Base-by-base conservation (phyloP, 53 echinoderm and acorn worm species). In the Glandiceps talaboti region DNA sequence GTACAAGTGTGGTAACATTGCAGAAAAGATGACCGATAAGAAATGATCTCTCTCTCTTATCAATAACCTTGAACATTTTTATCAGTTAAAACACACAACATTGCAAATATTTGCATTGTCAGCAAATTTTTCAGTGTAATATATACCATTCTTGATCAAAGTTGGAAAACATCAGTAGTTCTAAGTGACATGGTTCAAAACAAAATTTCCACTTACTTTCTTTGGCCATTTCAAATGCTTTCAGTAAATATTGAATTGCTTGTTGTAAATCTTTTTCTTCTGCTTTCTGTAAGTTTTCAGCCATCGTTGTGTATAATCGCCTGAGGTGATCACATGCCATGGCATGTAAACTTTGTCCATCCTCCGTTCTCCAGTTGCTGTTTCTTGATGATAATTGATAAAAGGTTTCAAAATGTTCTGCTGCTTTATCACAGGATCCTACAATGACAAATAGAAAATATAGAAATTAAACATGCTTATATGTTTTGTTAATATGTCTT, bases 141-240 rank as follows among this genome's bases (percentile, higher is more conserved):
- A n/a, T n/a, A n/a, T n/a, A n/a, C n/a, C n/a, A n/a, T n/a, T n/a
- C n/a, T n/a, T n/a, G n/a, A n/a, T n/a, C n/a, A n/a, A n/a, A n/a
- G n/a, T n/a, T n/a, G n/a, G n/a, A n/a, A n/a, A n/a, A n/a, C n/a
- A n/a, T n/a, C n/a, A n/a, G n/a, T n/a, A n/a, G n/a, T n/a, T n/a
- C n/a, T n/a, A n/a, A n/a, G n/a, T n/a, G n/a, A n/a, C n/a, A n/a
- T n/a, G n/a, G n/a, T n/a, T n/a, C n/a, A n/a, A n/a, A n/a, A n/a
- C n/a, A n/a, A n/a, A n/a, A n/a, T 45, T 45, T 79, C 27, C 10
- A 73, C 99, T 91, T 83, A 99, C 99, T 94, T 79, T 94, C 99
- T 91, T 99, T 99, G 33, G 99, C 99, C 91, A 91, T 99, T 81
- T 94, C 94, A 86, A 84, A 90, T 10, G 99, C 94, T 74, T 99